A percentile compares a stretch with the other conserved stretches of the same genome.
Evolutionary conservation across 1,140 invertebrate species (phyloP).

Genomic region (Drosophila sucinea): DNA sequence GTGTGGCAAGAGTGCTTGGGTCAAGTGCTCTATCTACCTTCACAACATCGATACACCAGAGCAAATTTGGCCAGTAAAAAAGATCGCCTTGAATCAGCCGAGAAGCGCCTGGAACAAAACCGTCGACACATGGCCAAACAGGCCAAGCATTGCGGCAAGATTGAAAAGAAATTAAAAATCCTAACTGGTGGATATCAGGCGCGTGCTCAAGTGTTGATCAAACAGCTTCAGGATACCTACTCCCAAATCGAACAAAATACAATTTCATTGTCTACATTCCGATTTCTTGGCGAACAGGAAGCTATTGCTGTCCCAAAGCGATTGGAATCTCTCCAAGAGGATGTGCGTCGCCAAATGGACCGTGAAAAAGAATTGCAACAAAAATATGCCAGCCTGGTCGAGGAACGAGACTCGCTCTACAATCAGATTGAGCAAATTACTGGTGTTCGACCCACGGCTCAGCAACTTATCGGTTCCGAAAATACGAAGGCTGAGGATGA

Average conservation of each 20-base stretch:
- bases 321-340: slow-evolving; percentile 94
- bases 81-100: slow-evolving; percentile 95
- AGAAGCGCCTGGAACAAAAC: slow-evolving; percentile 96
- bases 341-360: slow-evolving; percentile 95
- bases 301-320: slow-evolving; percentile 94
- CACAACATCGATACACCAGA: slow-evolving; percentile 95
- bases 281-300: slow-evolving; percentile 95
- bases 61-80: slow-evolving; percentile 98
- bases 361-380: slow-evolving; percentile 94
- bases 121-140: slow-evolving; percentile 96
- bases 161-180: slow-evolving; percentile 98
- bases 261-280: slow-evolving; percentile 96
- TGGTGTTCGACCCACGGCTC: slow-evolving; percentile 44
- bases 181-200: slow-evolving; percentile 95
- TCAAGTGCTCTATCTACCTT: slow-evolving; percentile 93
- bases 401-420: slow-evolving; percentile 65
- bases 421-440: slow-evolving; percentile 53
- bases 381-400: slow-evolving; percentile 69
- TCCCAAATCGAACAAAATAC: slow-evolving; percentile 95
- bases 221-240: slow-evolving; percentile 93
- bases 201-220: slow-evolving; percentile 93
- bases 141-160: slow-evolving; percentile 97
- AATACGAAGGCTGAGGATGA: slow-evolving; percentile 22
- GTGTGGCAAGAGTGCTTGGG: slow-evolving; percentile 99
- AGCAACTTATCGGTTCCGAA: slow-evolving; percentile 52